Conservation (phyloP, 2,113 vertebrate species). For the Cheirogaleus medius region DNA sequence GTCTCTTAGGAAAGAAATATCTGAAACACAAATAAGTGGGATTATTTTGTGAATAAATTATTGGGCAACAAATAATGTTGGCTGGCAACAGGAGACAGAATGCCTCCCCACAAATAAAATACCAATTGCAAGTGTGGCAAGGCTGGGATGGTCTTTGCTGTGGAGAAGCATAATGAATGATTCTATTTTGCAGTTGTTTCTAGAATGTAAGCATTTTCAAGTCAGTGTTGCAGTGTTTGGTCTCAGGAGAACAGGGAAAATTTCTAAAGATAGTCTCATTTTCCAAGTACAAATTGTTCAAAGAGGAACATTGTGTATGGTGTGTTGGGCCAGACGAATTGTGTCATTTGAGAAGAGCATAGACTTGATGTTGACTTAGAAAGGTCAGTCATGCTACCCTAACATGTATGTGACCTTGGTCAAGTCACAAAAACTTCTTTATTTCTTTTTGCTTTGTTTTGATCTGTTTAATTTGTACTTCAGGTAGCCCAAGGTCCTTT, state of each 20-base stretch:
- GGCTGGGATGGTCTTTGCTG: not conserved
- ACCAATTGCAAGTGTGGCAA: conserved; percentile 21
- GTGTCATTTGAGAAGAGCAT: not conserved
- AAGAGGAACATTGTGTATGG: not conserved
- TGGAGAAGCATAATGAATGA: conserved; percentile 42
- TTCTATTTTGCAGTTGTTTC: conserved; percentile 49
- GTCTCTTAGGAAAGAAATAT: conserved; percentile 33
- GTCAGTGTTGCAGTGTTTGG: conserved; percentile 41
- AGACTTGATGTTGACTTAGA: not conserved
- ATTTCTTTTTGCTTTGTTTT: not conserved
- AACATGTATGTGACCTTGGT: not conserved
- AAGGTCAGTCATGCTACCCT: not conserved
- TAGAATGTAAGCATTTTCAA: conserved; percentile 65
- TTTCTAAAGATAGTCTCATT: conserved; percentile 58
- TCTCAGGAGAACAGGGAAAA: conserved; percentile 38
- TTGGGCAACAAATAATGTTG: conserved; percentile 49
- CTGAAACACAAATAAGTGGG: conserved; percentile 46
- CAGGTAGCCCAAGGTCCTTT: not conserved
- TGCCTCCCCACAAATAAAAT: conserved; percentile 57
- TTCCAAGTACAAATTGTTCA: conserved; percentile 52
- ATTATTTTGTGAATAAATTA: conserved; percentile 41
- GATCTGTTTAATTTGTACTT: not conserved
- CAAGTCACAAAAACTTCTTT: not conserved
- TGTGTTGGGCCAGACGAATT: not conserved
- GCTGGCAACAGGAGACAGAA: conserved; percentile 29